phyloP scores from a whole-genome alignment of 2,888 invertebrate genomes.

The Eristalis pertinax region DNA sequence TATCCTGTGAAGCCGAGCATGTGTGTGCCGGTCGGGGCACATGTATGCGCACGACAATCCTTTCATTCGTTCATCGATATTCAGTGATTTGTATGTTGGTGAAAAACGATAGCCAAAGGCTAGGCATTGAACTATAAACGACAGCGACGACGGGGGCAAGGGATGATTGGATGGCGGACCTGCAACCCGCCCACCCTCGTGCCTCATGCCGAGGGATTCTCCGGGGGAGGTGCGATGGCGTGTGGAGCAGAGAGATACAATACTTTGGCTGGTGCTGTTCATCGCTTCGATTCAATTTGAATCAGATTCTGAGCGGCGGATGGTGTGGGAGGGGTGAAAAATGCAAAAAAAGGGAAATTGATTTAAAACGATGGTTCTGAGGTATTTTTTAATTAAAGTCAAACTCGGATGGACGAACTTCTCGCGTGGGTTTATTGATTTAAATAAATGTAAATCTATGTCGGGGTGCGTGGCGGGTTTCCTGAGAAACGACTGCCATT shows the following conservation, averaged over 20 bases:
- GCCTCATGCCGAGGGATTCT: too few relatives aligned
- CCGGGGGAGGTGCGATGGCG: background rate
- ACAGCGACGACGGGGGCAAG: background rate
- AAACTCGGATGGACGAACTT: conserved; percentile 45
- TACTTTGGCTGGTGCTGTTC: conserved; percentile 56
- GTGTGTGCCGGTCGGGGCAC: background rate
- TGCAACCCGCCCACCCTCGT: too few relatives aligned
- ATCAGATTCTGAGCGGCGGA: conserved; percentile 46
- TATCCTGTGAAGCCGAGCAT: conserved; percentile 49
- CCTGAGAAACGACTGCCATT: background rate
- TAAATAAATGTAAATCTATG: conserved; percentile 36
- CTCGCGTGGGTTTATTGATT: conserved; percentile 45
- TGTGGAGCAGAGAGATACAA: conserved; percentile 51
- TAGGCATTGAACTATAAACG: conserved; percentile 28
- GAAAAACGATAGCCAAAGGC: conserved; percentile 70
- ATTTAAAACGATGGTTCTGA: conserved; percentile 70
- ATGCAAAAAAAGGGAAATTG: conserved; percentile 60
- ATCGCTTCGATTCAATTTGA: conserved; percentile 65
- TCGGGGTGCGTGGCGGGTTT: conserved; percentile 6
- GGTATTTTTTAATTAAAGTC: conserved; percentile 71
- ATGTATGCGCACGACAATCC: conserved; percentile 59
- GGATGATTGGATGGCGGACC: background rate
- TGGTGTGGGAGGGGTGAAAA: background rate
- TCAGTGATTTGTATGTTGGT: conserved; percentile 70
- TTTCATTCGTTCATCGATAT: conserved; percentile 70